These are phyloP conservation scores for Nothura maculosa DNA, from an alignment of 2,797 vertebrate species.

Conservation along the genomic window DNA sequence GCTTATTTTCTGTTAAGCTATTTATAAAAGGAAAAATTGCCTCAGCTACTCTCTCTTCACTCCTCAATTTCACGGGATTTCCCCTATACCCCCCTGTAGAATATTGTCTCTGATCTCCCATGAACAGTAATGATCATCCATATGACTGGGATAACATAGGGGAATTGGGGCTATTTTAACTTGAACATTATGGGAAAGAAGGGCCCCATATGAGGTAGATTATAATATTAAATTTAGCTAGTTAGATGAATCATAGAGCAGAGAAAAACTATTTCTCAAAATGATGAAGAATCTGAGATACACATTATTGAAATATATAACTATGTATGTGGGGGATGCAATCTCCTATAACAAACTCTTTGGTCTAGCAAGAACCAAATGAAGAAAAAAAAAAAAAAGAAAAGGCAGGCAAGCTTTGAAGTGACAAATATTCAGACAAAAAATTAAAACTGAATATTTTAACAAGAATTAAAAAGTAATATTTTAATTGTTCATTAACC, in stretches of 20 bases:
- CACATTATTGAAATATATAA: not conserved
- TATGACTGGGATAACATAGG: not conserved
- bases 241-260: not conserved
- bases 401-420: not conserved
- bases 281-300: not conserved
- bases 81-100: not conserved
- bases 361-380: not conserved
- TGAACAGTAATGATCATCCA: not conserved
- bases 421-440: not conserved
- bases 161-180: not conserved
- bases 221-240: not conserved
- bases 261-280: not conserved
- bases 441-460: not conserved
- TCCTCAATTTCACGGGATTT: not conserved
- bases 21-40: not conserved
- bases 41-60: not conserved
- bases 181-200: not conserved
- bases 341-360: not conserved
- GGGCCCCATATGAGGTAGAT: not conserved
- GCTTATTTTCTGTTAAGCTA: not conserved
- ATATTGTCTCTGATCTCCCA: not conserved
- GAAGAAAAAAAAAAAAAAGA: not conserved
- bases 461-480: not conserved
- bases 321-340: not conserved
- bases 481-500: not conserved